Percentiles rank a stretch among this genome's conserved stretches.
phyloP scores from a whole-genome alignment of 2,888 invertebrate genomes.

The Tupiocoris notatus region DNA sequence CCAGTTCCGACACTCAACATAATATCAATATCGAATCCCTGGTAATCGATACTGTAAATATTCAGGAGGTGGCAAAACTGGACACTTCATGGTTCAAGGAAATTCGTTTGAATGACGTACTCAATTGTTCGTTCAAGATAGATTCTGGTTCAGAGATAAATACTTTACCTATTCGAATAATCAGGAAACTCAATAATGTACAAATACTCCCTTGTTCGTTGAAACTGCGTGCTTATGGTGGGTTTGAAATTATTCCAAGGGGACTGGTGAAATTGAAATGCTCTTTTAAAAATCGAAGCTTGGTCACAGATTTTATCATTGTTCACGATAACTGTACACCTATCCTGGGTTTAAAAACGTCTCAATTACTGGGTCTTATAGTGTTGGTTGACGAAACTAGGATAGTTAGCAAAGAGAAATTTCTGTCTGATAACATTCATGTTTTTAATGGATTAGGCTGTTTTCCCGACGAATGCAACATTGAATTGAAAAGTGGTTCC shows the following conservation, averaged over 20 bases:
- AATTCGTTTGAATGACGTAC: background rate
- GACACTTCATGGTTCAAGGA: background rate
- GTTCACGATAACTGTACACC: conserved; percentile 6
- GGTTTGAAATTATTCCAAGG: conserved; percentile 10
- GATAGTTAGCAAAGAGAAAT: conserved; percentile 1
- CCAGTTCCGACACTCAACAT: background rate
- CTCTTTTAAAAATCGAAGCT: background rate
- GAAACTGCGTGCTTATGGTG: conserved; percentile 23
- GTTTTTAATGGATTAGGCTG: conserved; percentile 20
- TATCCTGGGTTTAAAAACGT: conserved; percentile 2
- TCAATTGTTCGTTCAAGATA: background rate
- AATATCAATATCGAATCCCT: conserved; percentile 2
- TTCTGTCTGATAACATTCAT: conserved; percentile 13
- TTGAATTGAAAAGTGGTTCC: conserved; percentile 9
- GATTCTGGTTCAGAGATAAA: conserved; percentile 12
- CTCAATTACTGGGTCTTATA: background rate
- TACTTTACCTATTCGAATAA: background rate
- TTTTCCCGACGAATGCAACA: conserved; percentile 24
- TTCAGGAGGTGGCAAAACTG: background rate
- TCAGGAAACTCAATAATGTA: background rate
- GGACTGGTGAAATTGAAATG: background rate
- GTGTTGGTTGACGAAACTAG: background rate
- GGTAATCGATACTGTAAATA: background rate
- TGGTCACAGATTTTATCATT: conserved; percentile 13
- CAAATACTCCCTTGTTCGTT: background rate